Evolutionary conservation across 2,797 vertebrate genomes (phyloP), one percentile per base, ranked within the genome.

Genomic region (Enoplosus armatus): DNA sequence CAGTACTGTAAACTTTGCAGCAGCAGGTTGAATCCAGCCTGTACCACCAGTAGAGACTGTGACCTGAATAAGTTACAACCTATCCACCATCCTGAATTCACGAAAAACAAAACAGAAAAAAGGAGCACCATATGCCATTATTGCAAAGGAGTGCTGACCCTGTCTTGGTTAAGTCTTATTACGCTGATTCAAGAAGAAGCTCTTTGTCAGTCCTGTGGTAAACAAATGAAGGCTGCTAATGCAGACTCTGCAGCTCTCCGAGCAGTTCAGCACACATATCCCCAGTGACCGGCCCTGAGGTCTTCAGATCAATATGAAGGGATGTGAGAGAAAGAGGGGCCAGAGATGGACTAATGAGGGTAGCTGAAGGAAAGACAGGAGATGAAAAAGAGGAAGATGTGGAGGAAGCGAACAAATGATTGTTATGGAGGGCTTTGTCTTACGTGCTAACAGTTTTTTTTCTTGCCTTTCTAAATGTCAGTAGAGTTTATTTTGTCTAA

Each of bases 391-490:
- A 72, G 39, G 58, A 74, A 26, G 77, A 74, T 65, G 24, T 66
- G 39, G 48, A 75, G 29, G 53, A 71, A 68, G 56, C 7, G 3
- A 78, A 77, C 72, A 75, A 79, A 84, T 76, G 31, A 86, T 82
- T 73, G 72, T 77, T 84, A 71, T 8, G 45, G 58, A 65, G 39
- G 63, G 60, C 53, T 85, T 73, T 16, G 77, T 60, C 86, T 78
- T 63, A 51, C 22, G 16, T 75, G 80, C 35, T 72, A 61, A 56
- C 54, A 18, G 10, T 59, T 7, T 78, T 75, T 67, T 58, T 55
- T 14, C 35, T 71, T 82, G 59, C 70, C 71, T 68, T 77, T 83
- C 64, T 78, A 87, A 45, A 80, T 88, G 89, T 95, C 94, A 92
- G 83, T 89, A 45, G 39, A 78, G 50, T 80, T 90, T 73, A 5